Evolutionary conservation across 2,888 invertebrate species (phyloP).

Genomic region (Idaea dimidiata): DNA sequence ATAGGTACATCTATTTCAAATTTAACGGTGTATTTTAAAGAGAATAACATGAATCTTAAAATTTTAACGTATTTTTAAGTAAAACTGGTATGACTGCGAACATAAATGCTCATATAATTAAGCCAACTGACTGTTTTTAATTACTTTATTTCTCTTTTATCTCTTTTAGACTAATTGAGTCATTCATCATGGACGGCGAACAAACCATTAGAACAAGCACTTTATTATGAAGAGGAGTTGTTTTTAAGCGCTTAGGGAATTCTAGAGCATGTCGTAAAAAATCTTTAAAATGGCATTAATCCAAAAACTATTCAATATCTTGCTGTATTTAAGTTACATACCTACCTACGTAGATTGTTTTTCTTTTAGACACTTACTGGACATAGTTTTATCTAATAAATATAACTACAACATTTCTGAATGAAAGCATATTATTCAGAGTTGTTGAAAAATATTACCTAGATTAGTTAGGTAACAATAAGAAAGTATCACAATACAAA

Average conservation of each 20-base stretch:
- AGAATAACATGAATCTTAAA: neutral
- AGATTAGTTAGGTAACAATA: neutral
- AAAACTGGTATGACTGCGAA: neutral
- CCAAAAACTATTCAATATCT: neutral
- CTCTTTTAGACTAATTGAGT: constrained; percentile 11
- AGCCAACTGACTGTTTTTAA: neutral
- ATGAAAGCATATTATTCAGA: no score
- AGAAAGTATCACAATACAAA: neutral
- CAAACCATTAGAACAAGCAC: constrained; percentile 17
- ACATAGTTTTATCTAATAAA: no score
- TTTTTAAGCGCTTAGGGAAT: neutral
- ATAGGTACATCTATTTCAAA: neutral
- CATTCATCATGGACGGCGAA: constrained; percentile 6
- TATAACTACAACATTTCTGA: no score
- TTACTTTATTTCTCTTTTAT: constrained; percentile 5
- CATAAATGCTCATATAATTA: neutral
- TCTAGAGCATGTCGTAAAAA: neutral
- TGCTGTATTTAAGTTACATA: no score
- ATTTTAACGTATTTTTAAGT: neutral
- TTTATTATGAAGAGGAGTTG: neutral
- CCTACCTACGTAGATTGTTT: no score
- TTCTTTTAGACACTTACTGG: no score
- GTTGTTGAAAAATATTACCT: neutral
- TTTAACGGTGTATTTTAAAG: neutral
- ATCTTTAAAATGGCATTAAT: neutral